These are phyloP conservation scores for Cheiracanthium punctorium DNA, from an alignment of 2,888 invertebrate species.

Conservation along the genomic window DNA sequence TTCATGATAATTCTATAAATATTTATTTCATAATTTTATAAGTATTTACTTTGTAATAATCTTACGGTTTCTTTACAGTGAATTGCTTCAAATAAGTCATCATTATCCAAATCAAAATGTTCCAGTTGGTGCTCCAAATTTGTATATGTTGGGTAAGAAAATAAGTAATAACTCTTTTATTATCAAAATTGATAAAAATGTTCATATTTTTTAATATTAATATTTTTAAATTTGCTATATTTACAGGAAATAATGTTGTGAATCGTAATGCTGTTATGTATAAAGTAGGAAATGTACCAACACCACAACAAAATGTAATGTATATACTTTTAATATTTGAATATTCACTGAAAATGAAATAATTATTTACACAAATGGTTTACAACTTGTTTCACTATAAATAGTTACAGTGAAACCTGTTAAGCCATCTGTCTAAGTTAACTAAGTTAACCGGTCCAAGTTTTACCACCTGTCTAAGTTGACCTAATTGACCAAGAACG, in stretches of 20 bases:
- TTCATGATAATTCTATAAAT: neutral
- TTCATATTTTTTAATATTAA: neutral
- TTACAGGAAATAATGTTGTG: slow-evolving; percentile 46
- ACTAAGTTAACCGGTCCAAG: too few species aligned
- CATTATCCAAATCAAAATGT: slow-evolving; percentile 73
- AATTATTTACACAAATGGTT: too few species aligned
- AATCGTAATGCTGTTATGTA: slow-evolving; percentile 76
- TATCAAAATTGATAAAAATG: neutral
- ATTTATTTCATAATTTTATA: neutral
- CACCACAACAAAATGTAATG: slow-evolving; percentile 72
- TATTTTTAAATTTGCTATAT: neutral
- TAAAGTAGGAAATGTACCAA: slow-evolving; percentile 76
- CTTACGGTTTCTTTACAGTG: slow-evolving; percentile 71
- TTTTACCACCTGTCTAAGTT: too few species aligned
- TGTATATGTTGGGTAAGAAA: slow-evolving; percentile 60
- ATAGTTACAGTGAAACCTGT: too few species aligned
- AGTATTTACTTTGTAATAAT: slow-evolving; percentile 17
- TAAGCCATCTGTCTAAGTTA: too few species aligned
- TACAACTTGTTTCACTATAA: too few species aligned
- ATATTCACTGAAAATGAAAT: too few species aligned
- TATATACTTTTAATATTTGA: too few species aligned
- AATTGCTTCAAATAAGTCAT: slow-evolving; percentile 73
- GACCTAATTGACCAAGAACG: too few species aligned
- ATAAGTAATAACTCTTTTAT: neutral
- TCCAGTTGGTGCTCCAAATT: slow-evolving; percentile 80